A percentile compares a stretch with the other conserved stretches of the same genome.
These are phyloP conservation scores for Rousettus leschenaultii DNA, from an alignment of 2,113 vertebrate genomes.

Conservation along the genomic window DNA sequence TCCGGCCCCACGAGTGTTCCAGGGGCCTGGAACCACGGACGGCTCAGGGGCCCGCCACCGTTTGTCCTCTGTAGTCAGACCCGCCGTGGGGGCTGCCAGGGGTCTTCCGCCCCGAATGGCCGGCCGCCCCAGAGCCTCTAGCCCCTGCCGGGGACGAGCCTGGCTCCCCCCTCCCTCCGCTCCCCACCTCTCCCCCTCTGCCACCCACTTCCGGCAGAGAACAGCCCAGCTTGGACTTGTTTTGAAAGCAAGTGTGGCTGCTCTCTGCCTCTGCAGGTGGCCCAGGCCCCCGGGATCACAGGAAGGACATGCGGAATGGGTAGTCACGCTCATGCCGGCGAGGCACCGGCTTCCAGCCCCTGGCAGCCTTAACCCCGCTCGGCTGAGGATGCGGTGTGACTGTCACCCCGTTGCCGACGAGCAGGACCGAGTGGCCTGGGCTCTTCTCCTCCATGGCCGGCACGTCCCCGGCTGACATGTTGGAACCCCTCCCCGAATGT, in stretches of 20 bases:
- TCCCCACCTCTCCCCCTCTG: not conserved
- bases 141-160: rapidly evolving
- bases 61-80: not conserved
- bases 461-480: rapidly evolving
- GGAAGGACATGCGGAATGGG: not conserved
- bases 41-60: too few relatives aligned
- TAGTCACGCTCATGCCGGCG: rapidly evolving
- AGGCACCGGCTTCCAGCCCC: not conserved
- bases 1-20: not conserved
- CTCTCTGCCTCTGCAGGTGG: not conserved
- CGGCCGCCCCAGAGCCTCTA: not conserved
- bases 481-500: not conserved
- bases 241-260: not conserved
- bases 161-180: not conserved
- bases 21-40: not conserved
- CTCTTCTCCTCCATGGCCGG: rapidly evolving
- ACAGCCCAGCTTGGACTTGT: not conserved
- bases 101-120: not conserved
- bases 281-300: rapidly evolving
- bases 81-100: rapidly evolving
- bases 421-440: not conserved
- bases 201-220: not conserved
- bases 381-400: not conserved
- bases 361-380: not conserved
- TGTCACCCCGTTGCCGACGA: not conserved